Evolutionary conservation across 2,797 vertebrate genomes (phyloP).

Genomic region (Sphenodon punctatus): DNA sequence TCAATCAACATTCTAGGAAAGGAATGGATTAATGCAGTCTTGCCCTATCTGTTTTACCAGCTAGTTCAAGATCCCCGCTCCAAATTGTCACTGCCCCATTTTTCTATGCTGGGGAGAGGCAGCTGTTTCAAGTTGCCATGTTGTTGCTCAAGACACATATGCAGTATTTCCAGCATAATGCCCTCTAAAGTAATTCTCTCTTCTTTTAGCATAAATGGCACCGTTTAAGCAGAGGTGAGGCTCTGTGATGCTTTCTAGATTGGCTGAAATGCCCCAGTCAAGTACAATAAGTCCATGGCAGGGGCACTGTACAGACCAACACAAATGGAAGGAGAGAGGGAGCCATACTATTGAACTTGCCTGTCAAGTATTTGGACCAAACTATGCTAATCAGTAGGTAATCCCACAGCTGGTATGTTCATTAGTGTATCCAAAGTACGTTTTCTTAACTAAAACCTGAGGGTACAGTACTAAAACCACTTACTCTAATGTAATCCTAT

Average conservation of each 20-base stretch:
- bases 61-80: too few relatives aligned
- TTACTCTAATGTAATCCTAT: too few relatives aligned
- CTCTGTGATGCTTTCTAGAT: background rate
- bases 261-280: background rate
- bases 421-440: background rate
- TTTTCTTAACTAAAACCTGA: background rate
- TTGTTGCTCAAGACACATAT: background rate
- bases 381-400: background rate
- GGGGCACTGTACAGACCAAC: too few relatives aligned
- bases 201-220: background rate
- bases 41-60: too few relatives aligned
- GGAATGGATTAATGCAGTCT: too few relatives aligned
- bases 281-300: slow-evolving; percentile 17
- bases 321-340: background rate
- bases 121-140: rapidly evolving
- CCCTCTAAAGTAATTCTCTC: background rate
- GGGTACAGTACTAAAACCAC: too few relatives aligned
- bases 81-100: too few relatives aligned
- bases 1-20: too few relatives aligned
- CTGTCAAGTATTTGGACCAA: background rate
- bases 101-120: rapidly evolving
- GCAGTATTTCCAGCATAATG: background rate
- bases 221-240: background rate
- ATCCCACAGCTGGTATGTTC: background rate
- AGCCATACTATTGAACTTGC: background rate